phyloP scores from a whole-genome alignment of 2,113 vertebrate species.

The Phoxinus phoxinus region DNA sequence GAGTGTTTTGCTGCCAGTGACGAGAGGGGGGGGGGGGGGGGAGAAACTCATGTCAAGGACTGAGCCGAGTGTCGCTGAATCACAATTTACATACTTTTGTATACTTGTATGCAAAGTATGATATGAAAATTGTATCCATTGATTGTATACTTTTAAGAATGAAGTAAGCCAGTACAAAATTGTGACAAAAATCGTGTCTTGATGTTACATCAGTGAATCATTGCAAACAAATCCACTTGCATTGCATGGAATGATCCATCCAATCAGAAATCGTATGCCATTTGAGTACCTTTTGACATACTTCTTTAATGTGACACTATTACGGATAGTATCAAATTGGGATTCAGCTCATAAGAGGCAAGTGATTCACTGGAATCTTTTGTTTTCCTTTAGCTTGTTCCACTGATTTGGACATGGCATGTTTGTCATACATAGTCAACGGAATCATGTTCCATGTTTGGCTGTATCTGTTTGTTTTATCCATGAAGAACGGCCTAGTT shows the following conservation, averaged over 20 bases:
- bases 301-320: neutral
- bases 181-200: neutral
- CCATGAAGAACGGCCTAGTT: neutral
- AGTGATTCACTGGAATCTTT: neutral
- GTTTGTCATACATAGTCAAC: neutral
- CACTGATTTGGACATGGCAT: constrained; percentile 22
- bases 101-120: neutral
- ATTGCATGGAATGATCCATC: neutral
- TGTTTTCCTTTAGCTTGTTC: constrained; percentile 14
- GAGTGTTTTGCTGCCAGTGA: neutral
- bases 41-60: neutral
- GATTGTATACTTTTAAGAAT: neutral
- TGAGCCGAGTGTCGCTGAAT: neutral
- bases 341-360: neutral
- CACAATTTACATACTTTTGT: neutral
- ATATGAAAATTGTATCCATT: neutral
- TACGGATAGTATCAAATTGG: neutral
- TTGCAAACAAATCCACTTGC: neutral
- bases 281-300: neutral
- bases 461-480: neutral
- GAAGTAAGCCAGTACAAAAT: neutral
- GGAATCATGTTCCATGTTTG: constrained; percentile 15
- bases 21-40: too few relatives aligned
- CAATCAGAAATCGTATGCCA: neutral
- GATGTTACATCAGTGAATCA: neutral